phyloP scores from a whole-genome alignment of 2,888 invertebrate species.

The Anarsia innoxiella region DNA sequence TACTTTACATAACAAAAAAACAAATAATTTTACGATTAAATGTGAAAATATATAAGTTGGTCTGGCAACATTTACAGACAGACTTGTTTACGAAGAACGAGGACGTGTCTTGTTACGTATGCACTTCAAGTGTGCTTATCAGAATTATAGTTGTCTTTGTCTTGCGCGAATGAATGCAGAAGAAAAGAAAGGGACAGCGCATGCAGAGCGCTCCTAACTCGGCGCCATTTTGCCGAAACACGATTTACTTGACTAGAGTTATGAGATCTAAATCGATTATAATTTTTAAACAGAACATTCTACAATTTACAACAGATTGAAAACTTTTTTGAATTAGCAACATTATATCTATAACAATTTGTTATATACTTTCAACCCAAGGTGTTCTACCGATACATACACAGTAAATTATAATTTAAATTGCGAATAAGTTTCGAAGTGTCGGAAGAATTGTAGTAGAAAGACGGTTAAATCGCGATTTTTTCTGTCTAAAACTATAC shows the following conservation, averaged over 20 bases:
- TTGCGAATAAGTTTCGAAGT: constrained; percentile 6
- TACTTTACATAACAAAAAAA: background rate
- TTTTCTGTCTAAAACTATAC: constrained; percentile 18
- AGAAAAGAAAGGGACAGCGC: constrained; percentile 42
- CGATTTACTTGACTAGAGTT: constrained; percentile 50
- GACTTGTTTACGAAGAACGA: constrained; percentile 68
- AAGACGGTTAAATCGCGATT: constrained; percentile 20
- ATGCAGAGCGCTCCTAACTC: constrained; percentile 59
- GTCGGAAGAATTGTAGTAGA: constrained; percentile 19
- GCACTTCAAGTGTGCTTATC: constrained; percentile 52
- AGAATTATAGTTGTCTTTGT: constrained; percentile 49
- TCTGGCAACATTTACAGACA: constrained; percentile 45
- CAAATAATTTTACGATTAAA: too few species aligned
- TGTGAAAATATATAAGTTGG: background rate
- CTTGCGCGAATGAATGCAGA: constrained; percentile 20
- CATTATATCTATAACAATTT: too few species aligned
- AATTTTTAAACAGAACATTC: constrained; percentile 5
- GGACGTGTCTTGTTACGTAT: constrained; percentile 74
- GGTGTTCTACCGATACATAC: too few species aligned
- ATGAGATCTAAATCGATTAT: constrained; percentile 32
- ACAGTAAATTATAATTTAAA: constrained; percentile 3
- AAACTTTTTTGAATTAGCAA: too few species aligned
- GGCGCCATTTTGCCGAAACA: constrained; percentile 70
- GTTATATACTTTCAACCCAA: too few species aligned
- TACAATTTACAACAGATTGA: background rate